Evolutionary conservation across 2,797 vertebrate species (phyloP), one percentile per base, ranked within the genome.

Genomic region (Craterocephalus amniculus): DNA sequence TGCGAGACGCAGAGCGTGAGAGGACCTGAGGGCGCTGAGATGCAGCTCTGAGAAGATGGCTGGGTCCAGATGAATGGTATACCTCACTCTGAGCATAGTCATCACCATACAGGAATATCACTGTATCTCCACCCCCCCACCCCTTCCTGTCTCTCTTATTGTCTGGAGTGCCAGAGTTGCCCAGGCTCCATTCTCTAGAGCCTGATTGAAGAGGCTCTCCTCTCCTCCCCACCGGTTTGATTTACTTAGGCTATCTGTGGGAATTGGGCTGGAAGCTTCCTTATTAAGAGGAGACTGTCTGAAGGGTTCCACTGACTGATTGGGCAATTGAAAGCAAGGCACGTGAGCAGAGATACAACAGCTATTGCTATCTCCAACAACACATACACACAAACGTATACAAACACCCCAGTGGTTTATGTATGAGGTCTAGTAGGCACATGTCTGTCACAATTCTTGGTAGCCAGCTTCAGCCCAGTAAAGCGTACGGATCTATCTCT

Each of bases 221-320:
- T 80, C 88, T 90, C 88, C 88, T 90, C 87, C 89, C 89, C 89
- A 86, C 86, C 72, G 63, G 67, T 82, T 88, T 91, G 91, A 93
- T 92, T 93, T 93, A 91, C 91, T 91, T 84, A 87, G 89, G 80
- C 91, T 88, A 89, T 91, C 89, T 89, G 84, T 76, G 88, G 88
- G 91, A 91, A 92, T 89, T 86, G 91, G 88, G 87, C 87, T 90
- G 88, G 84, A 88, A 90, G 89, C 86, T 84, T 90, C 89, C 91
- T 89, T 92, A 93, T 92, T 93, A 91, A 92, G 91, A 91, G 89
- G 83, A 87, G 87, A 79, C 86, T 86, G 87, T 91, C 88, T 91
- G 90, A 91, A 91, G 88, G 91, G 83, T 88, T 86, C 83, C 87
- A 81, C 90, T 90, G 91, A 91, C 89, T 92, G 91, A 92, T 92